These are phyloP conservation scores for Xiphophorus maculatus DNA, from an alignment of 2,113 vertebrate genomes.

Conservation along the genomic window DNA sequence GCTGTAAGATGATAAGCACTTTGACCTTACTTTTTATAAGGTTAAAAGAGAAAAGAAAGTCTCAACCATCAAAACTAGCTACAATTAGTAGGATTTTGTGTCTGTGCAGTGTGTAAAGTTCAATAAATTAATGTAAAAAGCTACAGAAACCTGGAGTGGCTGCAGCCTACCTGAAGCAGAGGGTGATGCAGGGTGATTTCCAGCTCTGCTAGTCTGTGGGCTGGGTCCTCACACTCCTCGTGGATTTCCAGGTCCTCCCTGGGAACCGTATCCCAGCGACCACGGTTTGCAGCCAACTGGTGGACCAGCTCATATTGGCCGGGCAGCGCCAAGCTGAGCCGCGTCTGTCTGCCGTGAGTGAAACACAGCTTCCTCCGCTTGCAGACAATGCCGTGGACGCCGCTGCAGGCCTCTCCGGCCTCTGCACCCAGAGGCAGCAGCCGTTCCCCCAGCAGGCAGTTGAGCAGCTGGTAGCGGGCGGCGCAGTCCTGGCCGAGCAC, in stretches of 20 bases:
- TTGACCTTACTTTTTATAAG: too few relatives aligned
- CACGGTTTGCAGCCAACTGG: slow-evolving; percentile 87
- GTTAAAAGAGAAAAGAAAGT: too few relatives aligned
- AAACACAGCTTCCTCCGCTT: slow-evolving; percentile 90
- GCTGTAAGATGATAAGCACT: too few relatives aligned
- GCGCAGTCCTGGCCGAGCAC: slow-evolving; percentile 91
- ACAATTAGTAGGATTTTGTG: background rate
- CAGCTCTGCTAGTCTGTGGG: slow-evolving; percentile 89
- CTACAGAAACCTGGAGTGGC: background rate
- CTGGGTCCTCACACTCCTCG: slow-evolving; percentile 87
- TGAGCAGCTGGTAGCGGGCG: slow-evolving; percentile 89
- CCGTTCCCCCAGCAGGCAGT: slow-evolving; percentile 88
- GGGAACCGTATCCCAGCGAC: slow-evolving; percentile 93
- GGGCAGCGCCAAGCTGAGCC: slow-evolving; percentile 89
- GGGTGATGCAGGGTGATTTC: slow-evolving; percentile 91
- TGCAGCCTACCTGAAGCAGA: slow-evolving; percentile 87
- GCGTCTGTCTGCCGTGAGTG: slow-evolving; percentile 86
- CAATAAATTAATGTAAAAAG: background rate
- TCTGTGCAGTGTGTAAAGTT: background rate
- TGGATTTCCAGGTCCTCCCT: slow-evolving; percentile 91
- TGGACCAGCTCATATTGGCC: slow-evolving; percentile 95
- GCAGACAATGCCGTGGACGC: slow-evolving; percentile 78
- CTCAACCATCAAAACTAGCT: too few relatives aligned
- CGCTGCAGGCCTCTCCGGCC: slow-evolving; percentile 66
- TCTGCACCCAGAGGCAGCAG: slow-evolving; percentile 84